Conservation (phyloP, 2,113 vertebrate genomes). For the Microcebus ravelobensis region DNA sequence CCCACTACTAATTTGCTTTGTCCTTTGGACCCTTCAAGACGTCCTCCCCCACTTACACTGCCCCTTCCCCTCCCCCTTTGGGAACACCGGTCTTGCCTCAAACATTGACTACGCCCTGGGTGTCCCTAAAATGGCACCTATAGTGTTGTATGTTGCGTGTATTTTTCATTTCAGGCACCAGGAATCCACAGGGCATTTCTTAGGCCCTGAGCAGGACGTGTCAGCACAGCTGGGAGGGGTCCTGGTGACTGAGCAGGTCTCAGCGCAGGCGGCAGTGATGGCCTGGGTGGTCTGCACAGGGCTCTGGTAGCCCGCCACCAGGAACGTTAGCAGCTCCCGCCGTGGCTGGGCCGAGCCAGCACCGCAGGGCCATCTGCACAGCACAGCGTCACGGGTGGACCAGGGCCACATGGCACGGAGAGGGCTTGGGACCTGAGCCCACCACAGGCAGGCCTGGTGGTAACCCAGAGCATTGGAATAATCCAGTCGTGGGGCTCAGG, state of each 20-base stretch:
- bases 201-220: slow-evolving; percentile 49
- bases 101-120: accelerated
- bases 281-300: slow-evolving; percentile 57
- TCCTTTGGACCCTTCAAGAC: not conserved
- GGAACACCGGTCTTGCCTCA: not conserved
- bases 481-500: too few relatives aligned
- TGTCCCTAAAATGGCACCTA: not conserved
- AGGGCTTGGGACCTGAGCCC: not conserved
- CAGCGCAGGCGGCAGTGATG: not conserved
- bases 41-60: accelerated
- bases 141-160: accelerated
- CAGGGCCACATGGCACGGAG: not conserved
- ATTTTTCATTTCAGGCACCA: not conserved
- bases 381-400: too few relatives aligned
- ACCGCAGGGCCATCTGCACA: not conserved
- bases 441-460: not conserved
- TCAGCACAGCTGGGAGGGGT: slow-evolving; percentile 43
- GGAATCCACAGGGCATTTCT: not conserved
- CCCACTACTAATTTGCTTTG: not conserved
- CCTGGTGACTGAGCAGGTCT: not conserved
- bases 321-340: not conserved
- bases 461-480: accelerated
- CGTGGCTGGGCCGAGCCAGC: not conserved
- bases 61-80: not conserved
- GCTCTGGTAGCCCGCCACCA: not conserved